These are phyloP conservation scores for Eledone cirrhosa DNA, from an alignment of 2,888 invertebrate species.

Conservation along the genomic window DNA sequence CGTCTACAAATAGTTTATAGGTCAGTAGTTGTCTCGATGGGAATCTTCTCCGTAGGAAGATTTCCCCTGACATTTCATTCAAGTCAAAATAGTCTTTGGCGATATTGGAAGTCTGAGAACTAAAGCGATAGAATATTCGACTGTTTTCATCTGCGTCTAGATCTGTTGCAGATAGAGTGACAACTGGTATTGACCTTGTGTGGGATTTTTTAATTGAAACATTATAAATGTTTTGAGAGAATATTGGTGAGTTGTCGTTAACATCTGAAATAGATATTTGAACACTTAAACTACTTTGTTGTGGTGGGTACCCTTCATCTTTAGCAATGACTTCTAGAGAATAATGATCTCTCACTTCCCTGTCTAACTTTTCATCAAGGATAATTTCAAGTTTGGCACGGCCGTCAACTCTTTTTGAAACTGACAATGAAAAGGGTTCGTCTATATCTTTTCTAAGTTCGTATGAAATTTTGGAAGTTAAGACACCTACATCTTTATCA, in stretches of 20 bases:
- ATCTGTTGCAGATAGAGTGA: conserved; percentile 80
- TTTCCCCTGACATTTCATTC: conserved; percentile 86
- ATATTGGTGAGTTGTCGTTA: conserved; percentile 57
- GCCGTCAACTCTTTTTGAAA: conserved; percentile 39
- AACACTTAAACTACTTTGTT: conserved; percentile 51
- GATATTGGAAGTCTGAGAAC: conserved; percentile 44
- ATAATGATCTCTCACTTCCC: conserved; percentile 48
- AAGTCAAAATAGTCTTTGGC: conserved; percentile 68
- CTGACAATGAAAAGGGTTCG: conserved; percentile 46
- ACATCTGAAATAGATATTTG: conserved; percentile 52
- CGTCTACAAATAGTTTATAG: conserved; percentile 77
- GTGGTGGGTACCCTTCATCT: conserved; percentile 54
- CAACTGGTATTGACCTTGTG: conserved; percentile 43
- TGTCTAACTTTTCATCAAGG: conserved; percentile 46
- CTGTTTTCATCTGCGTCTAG: conserved; percentile 84
- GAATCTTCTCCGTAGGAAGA: conserved; percentile 79
- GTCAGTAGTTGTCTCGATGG: conserved; percentile 83
- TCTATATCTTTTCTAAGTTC: conserved; percentile 27
- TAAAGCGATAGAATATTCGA: conserved; percentile 67
- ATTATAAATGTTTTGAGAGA: conserved; percentile 46
- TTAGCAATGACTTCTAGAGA: conserved; percentile 49
- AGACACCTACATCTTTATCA: conserved; percentile 48
- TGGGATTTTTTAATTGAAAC: conserved; percentile 48
- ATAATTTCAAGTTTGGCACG: conserved; percentile 45
- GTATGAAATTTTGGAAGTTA: conserved; percentile 48